Percentiles rank a stretch among this genome's conserved stretches.
Conservation (phyloP, 2,797 vertebrate species). For the Bradypodion ventrale region DNA sequence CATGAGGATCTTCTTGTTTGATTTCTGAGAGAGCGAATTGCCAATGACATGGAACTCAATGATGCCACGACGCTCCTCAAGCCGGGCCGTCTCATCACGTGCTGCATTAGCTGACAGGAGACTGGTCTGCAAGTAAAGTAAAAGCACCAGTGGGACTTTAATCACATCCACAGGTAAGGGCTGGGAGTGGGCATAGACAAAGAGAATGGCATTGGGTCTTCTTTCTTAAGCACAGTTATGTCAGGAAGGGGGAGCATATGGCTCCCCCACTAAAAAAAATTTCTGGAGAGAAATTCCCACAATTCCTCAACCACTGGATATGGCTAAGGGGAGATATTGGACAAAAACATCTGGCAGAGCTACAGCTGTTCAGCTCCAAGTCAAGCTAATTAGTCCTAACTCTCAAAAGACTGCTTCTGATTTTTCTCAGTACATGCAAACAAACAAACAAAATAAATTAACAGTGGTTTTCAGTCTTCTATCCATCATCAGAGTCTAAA, state of each 20-base stretch:
- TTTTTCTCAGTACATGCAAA: not conserved
- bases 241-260: not conserved
- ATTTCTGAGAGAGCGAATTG: slow-evolving; percentile 96
- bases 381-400: not conserved
- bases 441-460: not conserved
- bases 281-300: not conserved
- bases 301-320: not conserved
- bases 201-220: not conserved
- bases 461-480: not conserved
- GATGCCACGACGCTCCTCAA: slow-evolving; percentile 95
- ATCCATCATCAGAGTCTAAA: not conserved
- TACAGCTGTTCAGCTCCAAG: not conserved
- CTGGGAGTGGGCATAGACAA: not conserved
- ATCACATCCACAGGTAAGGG: not conserved
- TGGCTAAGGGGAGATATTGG: not conserved
- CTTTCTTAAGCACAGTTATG: not conserved
- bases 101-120: slow-evolving; percentile 94
- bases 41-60: slow-evolving; percentile 98
- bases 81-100: slow-evolving; percentile 92
- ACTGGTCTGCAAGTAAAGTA: slow-evolving; percentile 76
- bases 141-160: not conserved
- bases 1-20: slow-evolving; percentile 97
- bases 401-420: not conserved
- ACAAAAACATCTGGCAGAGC: not conserved
- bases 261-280: not conserved